Base-by-base conservation (phyloP, 2,888 invertebrate genomes). In the Ceraclea dissimilis region DNA sequence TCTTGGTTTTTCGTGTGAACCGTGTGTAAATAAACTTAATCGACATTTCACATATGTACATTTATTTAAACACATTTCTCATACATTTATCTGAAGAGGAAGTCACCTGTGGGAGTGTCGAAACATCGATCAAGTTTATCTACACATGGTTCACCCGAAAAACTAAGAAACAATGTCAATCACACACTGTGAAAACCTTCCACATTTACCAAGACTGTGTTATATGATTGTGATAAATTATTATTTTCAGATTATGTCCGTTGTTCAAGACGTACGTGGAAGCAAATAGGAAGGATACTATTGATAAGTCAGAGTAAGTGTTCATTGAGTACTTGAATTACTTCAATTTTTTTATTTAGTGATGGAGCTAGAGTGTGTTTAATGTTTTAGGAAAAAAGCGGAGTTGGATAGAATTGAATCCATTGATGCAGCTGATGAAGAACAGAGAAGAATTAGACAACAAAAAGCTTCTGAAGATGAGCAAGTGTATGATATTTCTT, bases 201-300 rank as follows among this genome's bases (percentile, higher is more conserved):
- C n/a, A n/a, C n/a, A n/a, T n/a, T n/a, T n/a, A n/a, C n/a, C n/a
- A n/a, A n/a, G n/a, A n/a, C n/a, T n/a, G n/a, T n/a, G n/a, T n/a
- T n/a, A n/a, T n/a, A n/a, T n/a, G n/a, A n/a, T n/a, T n/a, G n/a
- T n/a, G n/a, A n/a, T n/a, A n/a, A n/a, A n/a, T n/a, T n/a, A n/a
- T n/a, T n/a, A n/a, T 26, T 73, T 69, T 2, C 70, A 81, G 83
- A 63, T 78, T 91, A 52, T 96, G 96, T 70, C 89, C 90, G n/a
- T 76, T 93, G 52, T 97, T 98, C 69, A 86, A 86, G 65, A 88
- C 95, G 1, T 94, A 88, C 68, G 82, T 95, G 43, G 91, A 94
- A 72, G 96, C 97, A 13, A 90, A 95, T 67, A 86, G 89, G 67
- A 83, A 91, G 65, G 93, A 95, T 70, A 81, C 85, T 58, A 90